Evolutionary conservation across 2,888 invertebrate genomes (phyloP).

Genomic region (Netelia melanura): DNA sequence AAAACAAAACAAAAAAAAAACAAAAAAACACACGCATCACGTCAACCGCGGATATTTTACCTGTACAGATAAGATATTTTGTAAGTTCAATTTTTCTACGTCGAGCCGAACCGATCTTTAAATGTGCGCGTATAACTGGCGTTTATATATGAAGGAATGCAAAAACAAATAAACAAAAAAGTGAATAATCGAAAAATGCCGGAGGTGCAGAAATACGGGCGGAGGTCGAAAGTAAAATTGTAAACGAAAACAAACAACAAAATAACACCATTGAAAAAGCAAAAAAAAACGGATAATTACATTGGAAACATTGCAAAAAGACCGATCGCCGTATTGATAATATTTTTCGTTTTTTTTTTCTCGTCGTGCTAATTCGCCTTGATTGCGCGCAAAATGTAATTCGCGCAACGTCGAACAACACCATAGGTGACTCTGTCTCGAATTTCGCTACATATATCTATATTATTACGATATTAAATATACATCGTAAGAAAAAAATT

Average conservation of each 20-base stretch:
- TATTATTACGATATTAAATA: constrained; percentile 20
- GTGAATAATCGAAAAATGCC: not conserved
- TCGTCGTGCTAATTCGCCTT: constrained; percentile 23
- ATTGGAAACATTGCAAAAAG: not conserved
- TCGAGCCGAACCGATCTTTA: constrained; percentile 64
- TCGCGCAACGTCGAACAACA: constrained; percentile 10
- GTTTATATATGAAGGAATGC: constrained; percentile 45
- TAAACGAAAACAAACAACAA: not conserved
- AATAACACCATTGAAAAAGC: not conserved
- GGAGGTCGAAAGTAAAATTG: not conserved
- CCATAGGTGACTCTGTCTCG: constrained; percentile 31
- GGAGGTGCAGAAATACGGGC: not conserved
- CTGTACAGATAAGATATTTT: constrained; percentile 70
- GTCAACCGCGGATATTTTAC: constrained; percentile 59
- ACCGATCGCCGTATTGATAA: constrained; percentile 7
- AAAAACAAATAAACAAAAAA: not conserved
- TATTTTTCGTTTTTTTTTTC: constrained; percentile 22
- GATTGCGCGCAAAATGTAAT: not conserved
- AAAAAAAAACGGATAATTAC: constrained; percentile 12
- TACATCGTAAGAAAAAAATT: constrained; percentile 40
- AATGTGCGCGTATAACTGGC: constrained; percentile 60
- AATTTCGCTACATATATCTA: constrained; percentile 60
- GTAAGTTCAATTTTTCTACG: constrained; percentile 70
- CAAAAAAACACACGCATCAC: constrained; percentile 47
- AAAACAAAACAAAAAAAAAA: constrained; percentile 21